These are phyloP conservation scores for Alosa alosa DNA, from an alignment of 2,113 vertebrate species.

Conservation along the genomic window DNA sequence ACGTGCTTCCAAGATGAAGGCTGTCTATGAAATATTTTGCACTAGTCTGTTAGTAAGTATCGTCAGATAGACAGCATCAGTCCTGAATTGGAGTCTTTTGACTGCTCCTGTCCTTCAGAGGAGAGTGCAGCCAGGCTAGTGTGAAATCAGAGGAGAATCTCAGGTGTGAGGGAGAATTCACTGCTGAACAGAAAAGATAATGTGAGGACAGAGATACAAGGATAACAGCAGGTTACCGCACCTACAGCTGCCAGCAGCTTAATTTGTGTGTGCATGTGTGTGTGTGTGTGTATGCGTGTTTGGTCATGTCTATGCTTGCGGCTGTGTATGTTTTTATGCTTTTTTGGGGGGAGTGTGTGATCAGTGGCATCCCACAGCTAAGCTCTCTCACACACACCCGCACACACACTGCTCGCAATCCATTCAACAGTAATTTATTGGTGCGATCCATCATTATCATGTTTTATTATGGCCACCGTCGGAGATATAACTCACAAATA, in stretches of 20 bases:
- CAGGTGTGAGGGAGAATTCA: not conserved
- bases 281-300: not conserved
- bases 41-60: not conserved
- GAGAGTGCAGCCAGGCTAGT: not conserved
- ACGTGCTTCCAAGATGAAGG: not conserved
- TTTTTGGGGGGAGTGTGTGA: not conserved
- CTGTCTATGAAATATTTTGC: not conserved
- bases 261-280: not conserved
- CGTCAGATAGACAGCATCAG: not conserved
- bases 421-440: conserved; percentile 72
- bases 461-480: conserved; percentile 72
- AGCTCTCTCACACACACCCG: conserved; percentile 49
- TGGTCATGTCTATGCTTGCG: conserved; percentile 34
- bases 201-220: conserved; percentile 1
- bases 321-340: conserved; percentile 45
- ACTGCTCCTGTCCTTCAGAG: not conserved
- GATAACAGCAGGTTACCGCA: not conserved
- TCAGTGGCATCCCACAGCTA: conserved; percentile 16
- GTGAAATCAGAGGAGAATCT: not conserved
- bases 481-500: conserved; percentile 72
- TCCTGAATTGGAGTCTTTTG: not conserved
- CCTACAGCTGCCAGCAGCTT: not conserved
- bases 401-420: conserved; percentile 59
- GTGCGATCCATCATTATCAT: conserved; percentile 75
- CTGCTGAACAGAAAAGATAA: not conserved